These are phyloP conservation scores for Oceanodroma leucorhoa DNA, from an alignment of 2,797 vertebrate species.

Conservation along the genomic window DNA sequence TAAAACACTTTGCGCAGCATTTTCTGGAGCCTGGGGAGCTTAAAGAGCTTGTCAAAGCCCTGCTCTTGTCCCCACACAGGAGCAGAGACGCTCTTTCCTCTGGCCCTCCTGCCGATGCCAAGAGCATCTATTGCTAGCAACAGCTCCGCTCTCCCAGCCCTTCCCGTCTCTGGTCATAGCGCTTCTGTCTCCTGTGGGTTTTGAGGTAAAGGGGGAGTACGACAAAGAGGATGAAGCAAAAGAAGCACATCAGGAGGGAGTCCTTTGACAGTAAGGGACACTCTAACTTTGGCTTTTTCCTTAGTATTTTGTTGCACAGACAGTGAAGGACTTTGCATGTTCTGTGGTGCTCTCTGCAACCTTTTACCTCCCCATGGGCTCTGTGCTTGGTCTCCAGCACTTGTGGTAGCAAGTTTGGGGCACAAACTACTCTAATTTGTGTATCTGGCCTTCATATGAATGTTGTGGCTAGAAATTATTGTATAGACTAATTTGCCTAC, in stretches of 20 bases:
- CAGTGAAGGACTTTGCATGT: not conserved
- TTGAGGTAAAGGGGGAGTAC: not conserved
- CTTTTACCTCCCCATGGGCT: not conserved
- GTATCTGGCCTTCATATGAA: not conserved
- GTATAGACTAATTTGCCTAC: not conserved
- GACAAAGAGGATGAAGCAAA: not conserved
- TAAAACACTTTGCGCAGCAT: conserved; percentile 91
- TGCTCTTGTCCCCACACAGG: conserved; percentile 67
- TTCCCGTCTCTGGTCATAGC: not conserved
- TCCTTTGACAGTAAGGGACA: not conserved
- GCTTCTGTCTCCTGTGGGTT: not conserved
- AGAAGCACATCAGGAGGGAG: not conserved
- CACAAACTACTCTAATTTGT: not conserved
- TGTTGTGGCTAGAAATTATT: not conserved
- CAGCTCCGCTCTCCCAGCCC: not conserved
- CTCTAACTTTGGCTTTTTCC: not conserved
- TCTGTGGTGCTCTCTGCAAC: not conserved
- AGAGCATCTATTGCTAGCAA: not conserved
- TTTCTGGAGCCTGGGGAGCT: conserved; percentile 85
- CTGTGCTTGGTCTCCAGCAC: not conserved
- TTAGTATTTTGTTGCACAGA: not conserved
- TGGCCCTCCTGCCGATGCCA: not conserved
- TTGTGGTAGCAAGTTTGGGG: not conserved
- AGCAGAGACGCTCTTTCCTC: not conserved
- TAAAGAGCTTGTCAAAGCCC: conserved; percentile 85